These are phyloP conservation scores for Pseudonaja textilis DNA, from an alignment of 2,113 vertebrate genomes.

Conservation along the genomic window DNA sequence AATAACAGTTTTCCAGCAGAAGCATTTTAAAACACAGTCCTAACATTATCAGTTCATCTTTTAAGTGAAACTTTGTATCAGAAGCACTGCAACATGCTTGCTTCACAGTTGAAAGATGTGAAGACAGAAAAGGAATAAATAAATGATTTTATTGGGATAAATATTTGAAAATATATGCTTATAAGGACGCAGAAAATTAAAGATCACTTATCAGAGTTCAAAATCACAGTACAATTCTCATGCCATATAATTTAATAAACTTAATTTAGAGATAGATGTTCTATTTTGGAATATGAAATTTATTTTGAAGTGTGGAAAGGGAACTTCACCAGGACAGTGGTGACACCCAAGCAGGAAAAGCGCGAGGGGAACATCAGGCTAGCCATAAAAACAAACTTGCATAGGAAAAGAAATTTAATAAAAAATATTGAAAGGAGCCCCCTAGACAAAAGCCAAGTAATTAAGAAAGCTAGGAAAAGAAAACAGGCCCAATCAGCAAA, in stretches of 20 bases:
- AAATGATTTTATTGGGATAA: not conserved
- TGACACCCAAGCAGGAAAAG: no score
- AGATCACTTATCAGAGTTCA: not conserved
- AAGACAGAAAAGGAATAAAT: not conserved
- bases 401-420: no score
- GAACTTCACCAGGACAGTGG: no score
- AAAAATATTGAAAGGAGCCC: no score
- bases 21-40: conserved; percentile 6
- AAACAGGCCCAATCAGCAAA: no score
- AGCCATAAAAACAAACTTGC: no score
- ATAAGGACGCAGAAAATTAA: not conserved
- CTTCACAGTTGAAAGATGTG: conserved; percentile 6
- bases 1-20: conserved; percentile 19
- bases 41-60: conserved; percentile 11
- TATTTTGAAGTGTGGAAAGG: no score
- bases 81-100: not conserved
- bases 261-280: conserved; percentile 67
- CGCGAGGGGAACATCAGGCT: no score
- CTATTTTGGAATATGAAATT: conserved; percentile 66
- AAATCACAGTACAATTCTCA: conserved; percentile 54
- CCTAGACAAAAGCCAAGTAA: no score
- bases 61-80: not conserved
- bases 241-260: conserved; percentile 66
- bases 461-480: no score
- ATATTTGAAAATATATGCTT: not conserved